phyloP scores from a whole-genome alignment of 1,140 invertebrate species.

The Whitmania pigra region DNA sequence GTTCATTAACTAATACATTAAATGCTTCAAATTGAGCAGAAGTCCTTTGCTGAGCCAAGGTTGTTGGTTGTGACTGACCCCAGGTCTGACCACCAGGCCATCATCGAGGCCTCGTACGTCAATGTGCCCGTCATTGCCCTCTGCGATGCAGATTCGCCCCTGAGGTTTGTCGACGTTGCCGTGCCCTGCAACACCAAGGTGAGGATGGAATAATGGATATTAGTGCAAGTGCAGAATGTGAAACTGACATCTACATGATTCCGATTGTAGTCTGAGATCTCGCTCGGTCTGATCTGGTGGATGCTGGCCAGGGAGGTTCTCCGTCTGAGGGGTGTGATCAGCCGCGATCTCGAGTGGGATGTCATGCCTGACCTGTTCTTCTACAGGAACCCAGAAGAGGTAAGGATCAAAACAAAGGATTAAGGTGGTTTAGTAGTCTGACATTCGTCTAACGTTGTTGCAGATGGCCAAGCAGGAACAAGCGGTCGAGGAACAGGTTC shows the following conservation, averaged over 20 bases:
- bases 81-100: conserved; percentile 86
- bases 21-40: conserved; percentile 46
- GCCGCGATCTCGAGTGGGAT: conserved; percentile 77
- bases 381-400: conserved; percentile 70
- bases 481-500: too few relatives aligned
- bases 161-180: conserved; percentile 90
- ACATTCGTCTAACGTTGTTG: too few relatives aligned
- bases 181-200: conserved; percentile 98
- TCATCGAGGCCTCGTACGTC: conserved; percentile 95
- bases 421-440: too few relatives aligned
- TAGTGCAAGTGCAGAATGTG: too few relatives aligned
- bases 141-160: conserved; percentile 85
- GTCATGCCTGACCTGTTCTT: conserved; percentile 98
- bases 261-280: too few relatives aligned
- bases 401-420: too few relatives aligned
- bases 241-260: too few relatives aligned
- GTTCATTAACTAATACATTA: too few relatives aligned
- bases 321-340: conserved; percentile 76
- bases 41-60: conserved; percentile 92
- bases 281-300: conserved; percentile 99
- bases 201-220: conserved; percentile 13
- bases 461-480: too few relatives aligned
- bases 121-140: conserved; percentile 99
- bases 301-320: conserved; percentile 89
- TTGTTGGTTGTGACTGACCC: conserved; percentile 92